Evolutionary conservation across 2,113 vertebrate species (phyloP).

Genomic region (Pithys albifrons): DNA sequence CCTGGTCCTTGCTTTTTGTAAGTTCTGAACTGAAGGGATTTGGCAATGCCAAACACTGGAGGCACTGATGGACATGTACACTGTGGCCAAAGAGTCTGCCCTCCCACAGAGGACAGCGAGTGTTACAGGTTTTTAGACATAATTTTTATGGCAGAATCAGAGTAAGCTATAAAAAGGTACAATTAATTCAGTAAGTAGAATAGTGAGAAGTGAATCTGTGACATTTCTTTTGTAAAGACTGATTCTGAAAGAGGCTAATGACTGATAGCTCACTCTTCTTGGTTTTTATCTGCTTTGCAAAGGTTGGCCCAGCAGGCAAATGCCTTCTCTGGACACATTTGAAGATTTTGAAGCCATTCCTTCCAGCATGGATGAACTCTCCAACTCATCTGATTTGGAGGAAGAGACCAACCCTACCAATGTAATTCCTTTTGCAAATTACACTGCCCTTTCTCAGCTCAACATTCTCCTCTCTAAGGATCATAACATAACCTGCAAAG

Average conservation of each 20-base stretch:
- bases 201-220: not conserved
- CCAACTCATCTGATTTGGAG: constrained; percentile 87
- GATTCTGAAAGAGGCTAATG: not conserved
- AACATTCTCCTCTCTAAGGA: not conserved
- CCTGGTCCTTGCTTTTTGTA: not conserved
- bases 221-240: not conserved
- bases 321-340: constrained; percentile 81
- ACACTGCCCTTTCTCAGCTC: not conserved
- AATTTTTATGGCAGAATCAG: not conserved
- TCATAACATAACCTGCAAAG: not conserved
- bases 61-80: not conserved
- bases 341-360: constrained; percentile 90
- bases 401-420: constrained; percentile 83
- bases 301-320: constrained; percentile 85
- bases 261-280: not conserved
- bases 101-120: not conserved
- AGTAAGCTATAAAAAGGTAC: not conserved
- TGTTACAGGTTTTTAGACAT: not conserved
- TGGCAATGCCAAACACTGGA: not conserved
- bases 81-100: not conserved
- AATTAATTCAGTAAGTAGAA: not conserved
- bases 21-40: not conserved
- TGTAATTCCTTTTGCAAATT: constrained; percentile 65
- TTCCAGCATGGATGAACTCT: constrained; percentile 88
- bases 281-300: constrained; percentile 11